These are phyloP conservation scores for Opisthograptis luteolata DNA, from an alignment of 2,888 invertebrate genomes.

Conservation along the genomic window DNA sequence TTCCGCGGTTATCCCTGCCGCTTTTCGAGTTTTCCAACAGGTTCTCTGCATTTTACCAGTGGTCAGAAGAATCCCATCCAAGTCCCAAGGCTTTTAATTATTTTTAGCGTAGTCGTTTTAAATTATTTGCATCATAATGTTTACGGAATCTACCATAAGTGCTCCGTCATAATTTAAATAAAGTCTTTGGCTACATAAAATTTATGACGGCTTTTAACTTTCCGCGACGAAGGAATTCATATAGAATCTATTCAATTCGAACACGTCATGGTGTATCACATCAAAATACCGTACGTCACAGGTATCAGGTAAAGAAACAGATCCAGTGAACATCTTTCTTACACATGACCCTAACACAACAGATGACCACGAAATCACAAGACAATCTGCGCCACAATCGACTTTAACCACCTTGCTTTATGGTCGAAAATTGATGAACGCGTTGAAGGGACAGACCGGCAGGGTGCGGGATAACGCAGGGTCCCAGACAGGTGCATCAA, in stretches of 20 bases:
- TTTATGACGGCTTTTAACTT: no score
- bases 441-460: conserved; percentile 15
- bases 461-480: conserved; percentile 33
- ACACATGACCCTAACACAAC: conserved; percentile 17
- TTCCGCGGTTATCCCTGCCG: no score
- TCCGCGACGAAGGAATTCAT: no score
- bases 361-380: conserved; percentile 6
- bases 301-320: conserved; percentile 18
- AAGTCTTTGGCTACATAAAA: no score
- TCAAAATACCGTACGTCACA: conserved; percentile 17
- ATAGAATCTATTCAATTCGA: conserved; percentile 1
- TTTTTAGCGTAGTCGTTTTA: no score
- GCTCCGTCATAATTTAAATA: conserved; percentile 7
- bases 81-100: no score
- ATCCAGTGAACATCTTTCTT: conserved; percentile 19
- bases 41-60: no score
- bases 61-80: no score
- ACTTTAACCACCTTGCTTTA: conserved; percentile 9
- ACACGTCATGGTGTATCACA: conserved; percentile 7
- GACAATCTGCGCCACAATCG: conserved; percentile 5
- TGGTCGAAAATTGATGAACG: conserved; percentile 1
- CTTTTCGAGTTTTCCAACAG: no score
- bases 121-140: not conserved
- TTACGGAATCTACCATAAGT: not conserved
- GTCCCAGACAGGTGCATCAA: conserved; percentile 38